phyloP scores from a whole-genome alignment of 2,113 vertebrate species.

The Gavia stellata region DNA sequence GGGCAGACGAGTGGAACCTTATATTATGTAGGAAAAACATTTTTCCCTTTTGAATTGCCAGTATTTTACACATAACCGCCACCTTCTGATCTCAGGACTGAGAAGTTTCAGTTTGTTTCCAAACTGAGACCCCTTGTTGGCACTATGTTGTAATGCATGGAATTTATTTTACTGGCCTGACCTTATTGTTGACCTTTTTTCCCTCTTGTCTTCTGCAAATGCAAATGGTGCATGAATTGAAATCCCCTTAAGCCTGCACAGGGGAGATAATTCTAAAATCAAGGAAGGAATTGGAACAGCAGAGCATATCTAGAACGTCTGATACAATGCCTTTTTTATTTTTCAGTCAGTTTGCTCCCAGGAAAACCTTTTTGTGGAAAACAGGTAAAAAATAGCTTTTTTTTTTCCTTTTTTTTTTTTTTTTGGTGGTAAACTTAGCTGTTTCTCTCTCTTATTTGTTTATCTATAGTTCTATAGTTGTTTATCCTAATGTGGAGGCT shows the following conservation, averaged over 20 bases:
- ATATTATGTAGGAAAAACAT: not conserved
- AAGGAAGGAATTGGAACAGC: slow-evolving; percentile 46
- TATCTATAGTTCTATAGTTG: not conserved
- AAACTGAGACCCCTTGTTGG: slow-evolving; percentile 4
- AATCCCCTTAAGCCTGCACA: slow-evolving; percentile 51
- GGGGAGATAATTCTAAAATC: slow-evolving; percentile 64
- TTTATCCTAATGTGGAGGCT: not conserved
- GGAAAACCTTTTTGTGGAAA: slow-evolving; percentile 86
- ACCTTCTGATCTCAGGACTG: not conserved
- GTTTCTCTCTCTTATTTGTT: slow-evolving; percentile 5
- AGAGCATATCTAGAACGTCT: slow-evolving; percentile 63
- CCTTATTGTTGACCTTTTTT: slow-evolving; percentile 48
- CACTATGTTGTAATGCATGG: slow-evolving; percentile 40
- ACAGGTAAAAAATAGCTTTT: slow-evolving; percentile 76
- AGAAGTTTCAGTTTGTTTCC: slow-evolving; percentile 12
- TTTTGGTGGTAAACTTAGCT: not conserved
- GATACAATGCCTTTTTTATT: slow-evolving; percentile 73
- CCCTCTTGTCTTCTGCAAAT: slow-evolving; percentile 39
- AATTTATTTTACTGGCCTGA: slow-evolving; percentile 40
- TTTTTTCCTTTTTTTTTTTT: not conserved
- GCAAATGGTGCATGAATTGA: slow-evolving; percentile 54
- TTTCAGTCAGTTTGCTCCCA: slow-evolving; percentile 84
- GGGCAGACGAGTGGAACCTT: not conserved
- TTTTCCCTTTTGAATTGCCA: not conserved
- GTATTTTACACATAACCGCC: not conserved